A percentile compares a stretch with the other conserved stretches of the same genome.
Evolutionary conservation across 2,888 invertebrate species (phyloP).

Genomic region (Margaritifera margaritifera): DNA sequence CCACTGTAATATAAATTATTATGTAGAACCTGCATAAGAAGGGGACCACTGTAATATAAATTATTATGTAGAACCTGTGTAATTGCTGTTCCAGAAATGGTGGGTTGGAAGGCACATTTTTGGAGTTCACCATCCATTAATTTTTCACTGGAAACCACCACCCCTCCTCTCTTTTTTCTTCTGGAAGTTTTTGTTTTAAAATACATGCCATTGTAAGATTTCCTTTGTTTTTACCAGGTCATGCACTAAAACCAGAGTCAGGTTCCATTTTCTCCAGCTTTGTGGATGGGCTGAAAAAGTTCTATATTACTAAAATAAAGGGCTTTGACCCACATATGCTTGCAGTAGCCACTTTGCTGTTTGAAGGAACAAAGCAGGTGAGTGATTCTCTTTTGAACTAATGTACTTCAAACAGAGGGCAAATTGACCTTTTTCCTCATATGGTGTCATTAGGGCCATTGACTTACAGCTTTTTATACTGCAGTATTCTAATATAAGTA

Average conservation of each 20-base stretch:
- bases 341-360: slow-evolving; percentile 93
- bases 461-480: too few relatives aligned
- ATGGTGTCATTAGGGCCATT: too few relatives aligned
- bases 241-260: slow-evolving; percentile 74
- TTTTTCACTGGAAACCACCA: not conserved
- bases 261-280: slow-evolving; percentile 79
- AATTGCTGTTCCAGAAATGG: too few relatives aligned
- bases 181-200: not conserved
- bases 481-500: too few relatives aligned
- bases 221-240: slow-evolving; percentile 64
- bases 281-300: slow-evolving; percentile 86
- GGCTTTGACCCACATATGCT: slow-evolving; percentile 86
- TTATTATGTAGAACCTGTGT: too few relatives aligned
- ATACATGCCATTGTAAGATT: too few relatives aligned
- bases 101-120: too few relatives aligned
- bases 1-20: too few relatives aligned
- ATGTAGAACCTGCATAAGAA: too few relatives aligned
- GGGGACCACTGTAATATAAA: too few relatives aligned
- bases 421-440: too few relatives aligned
- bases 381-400: not conserved
- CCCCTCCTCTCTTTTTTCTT: not conserved
- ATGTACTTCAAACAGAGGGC: too few relatives aligned
- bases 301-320: slow-evolving; percentile 90
- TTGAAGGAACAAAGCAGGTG: slow-evolving; percentile 82
- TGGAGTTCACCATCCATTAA: not conserved